phyloP scores from a whole-genome alignment of 2,797 vertebrate genomes.

The Nannoperca australis region DNA sequence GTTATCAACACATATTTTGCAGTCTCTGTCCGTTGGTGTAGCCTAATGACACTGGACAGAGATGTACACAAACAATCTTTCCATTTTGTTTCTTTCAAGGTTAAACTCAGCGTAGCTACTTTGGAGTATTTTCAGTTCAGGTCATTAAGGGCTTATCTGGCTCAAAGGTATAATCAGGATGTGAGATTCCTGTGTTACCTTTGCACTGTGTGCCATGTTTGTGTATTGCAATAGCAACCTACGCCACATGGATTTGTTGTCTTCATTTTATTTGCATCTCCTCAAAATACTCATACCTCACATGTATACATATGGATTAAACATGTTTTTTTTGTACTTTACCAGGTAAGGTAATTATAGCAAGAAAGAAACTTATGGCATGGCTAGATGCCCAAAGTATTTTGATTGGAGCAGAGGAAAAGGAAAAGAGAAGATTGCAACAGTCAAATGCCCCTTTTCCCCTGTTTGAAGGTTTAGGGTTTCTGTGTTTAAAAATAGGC shows the following conservation, averaged over 20 bases:
- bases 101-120: neutral
- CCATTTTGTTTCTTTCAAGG: neutral
- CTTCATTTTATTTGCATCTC: too few species aligned
- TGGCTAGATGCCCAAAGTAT: neutral
- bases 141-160: neutral
- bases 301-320: neutral
- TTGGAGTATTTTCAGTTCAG: neutral
- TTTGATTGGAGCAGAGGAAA: conserved; percentile 1
- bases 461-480: conserved; percentile 32
- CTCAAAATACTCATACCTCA: too few species aligned
- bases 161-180: neutral
- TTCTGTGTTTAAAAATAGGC: conserved; percentile 61
- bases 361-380: neutral
- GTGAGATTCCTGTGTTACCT: neutral
- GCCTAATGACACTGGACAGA: neutral
- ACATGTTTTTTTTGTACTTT: neutral
- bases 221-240: neutral
- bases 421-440: neutral
- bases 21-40: too few species aligned
- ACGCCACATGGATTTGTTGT: neutral
- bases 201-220: neutral
- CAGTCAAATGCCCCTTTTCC: conserved; percentile 22
- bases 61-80: neutral
- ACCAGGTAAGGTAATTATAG: neutral
- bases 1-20: too few species aligned